These are phyloP conservation scores for Drosophila monieri DNA, from an alignment of 2,888 invertebrate species.

Conservation along the genomic window DNA sequence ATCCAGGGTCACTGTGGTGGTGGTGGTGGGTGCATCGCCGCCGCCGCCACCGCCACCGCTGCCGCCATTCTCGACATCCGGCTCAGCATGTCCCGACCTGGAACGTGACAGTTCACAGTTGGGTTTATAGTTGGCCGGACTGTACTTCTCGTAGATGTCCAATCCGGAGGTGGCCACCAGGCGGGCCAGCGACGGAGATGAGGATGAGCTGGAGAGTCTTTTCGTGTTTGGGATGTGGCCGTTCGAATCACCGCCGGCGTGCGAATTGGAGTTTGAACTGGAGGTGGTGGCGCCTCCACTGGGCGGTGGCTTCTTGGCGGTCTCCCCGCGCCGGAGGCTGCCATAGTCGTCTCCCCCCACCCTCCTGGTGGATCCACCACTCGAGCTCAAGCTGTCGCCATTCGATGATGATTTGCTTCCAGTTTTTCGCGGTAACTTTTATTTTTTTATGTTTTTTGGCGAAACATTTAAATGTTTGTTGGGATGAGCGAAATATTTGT, in stretches of 20 bases:
- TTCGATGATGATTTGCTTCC: constrained; percentile 40
- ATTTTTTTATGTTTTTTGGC: constrained; percentile 30
- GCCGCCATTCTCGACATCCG: constrained; percentile 51
- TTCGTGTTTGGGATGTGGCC: constrained; percentile 53
- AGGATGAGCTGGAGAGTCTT: constrained; percentile 81
- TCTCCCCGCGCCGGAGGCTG: constrained; percentile 31
- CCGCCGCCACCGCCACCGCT: no score
- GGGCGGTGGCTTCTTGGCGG: constrained; percentile 59
- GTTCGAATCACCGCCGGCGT: constrained; percentile 47
- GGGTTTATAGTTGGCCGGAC: constrained; percentile 90
- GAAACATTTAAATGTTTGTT: constrained; percentile 45
- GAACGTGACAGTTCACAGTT: constrained; percentile 84
- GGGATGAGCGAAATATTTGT: constrained; percentile 35
- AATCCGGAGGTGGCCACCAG: constrained; percentile 87
- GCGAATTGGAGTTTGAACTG: constrained; percentile 45
- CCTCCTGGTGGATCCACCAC: constrained; percentile 40
- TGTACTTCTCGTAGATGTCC: constrained; percentile 90
- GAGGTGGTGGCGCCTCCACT: constrained; percentile 34
- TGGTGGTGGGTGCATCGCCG: constrained; percentile 22
- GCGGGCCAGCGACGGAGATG: constrained; percentile 85
- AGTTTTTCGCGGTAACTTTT: constrained; percentile 62
- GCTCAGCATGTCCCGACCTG: constrained; percentile 83
- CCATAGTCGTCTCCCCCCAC: constrained; percentile 52
- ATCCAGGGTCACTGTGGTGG: constrained; percentile 61
- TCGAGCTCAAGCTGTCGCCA: constrained; percentile 40